Evolutionary conservation across 2,113 vertebrate species (phyloP).

Genomic region (Mobula hypostoma): DNA sequence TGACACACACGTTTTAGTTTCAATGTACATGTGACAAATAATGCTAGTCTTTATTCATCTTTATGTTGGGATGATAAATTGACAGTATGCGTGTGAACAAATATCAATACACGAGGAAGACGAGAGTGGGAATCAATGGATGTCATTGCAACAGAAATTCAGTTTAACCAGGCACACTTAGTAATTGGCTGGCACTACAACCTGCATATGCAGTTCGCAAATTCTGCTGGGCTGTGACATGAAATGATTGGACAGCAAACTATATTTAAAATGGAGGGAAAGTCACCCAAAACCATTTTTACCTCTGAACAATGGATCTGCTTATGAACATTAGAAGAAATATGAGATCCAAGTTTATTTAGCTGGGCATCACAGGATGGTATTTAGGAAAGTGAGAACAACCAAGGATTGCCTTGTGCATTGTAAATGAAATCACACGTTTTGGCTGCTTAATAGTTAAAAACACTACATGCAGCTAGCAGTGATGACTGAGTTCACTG

Average conservation of each 20-base stretch:
- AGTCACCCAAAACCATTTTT: not conserved
- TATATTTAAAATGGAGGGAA: not conserved
- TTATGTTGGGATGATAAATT: not conserved
- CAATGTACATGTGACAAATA: too few relatives aligned
- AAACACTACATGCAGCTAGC: too few relatives aligned
- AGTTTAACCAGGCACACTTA: not conserved
- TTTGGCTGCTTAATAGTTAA: too few relatives aligned
- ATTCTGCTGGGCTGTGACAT: not conserved
- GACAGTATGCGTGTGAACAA: not conserved
- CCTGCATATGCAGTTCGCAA: not conserved
- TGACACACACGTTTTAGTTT: too few relatives aligned
- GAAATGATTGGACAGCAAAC: not conserved
- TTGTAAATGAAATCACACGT: not conserved
- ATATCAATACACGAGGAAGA: not conserved
- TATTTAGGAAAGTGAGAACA: not conserved
- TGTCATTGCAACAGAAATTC: not conserved
- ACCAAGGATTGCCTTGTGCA: not conserved
- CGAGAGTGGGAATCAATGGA: not conserved
- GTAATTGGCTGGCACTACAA: not conserved
- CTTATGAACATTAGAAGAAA: not conserved
- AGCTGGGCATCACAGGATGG: not conserved
- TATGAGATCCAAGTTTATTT: not conserved
- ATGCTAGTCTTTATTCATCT: too few relatives aligned
- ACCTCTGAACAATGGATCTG: not conserved
- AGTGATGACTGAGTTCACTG: too few relatives aligned